Conservation (phyloP, 2,797 vertebrate genomes). For the Spinibarbus caldwelli region DNA sequence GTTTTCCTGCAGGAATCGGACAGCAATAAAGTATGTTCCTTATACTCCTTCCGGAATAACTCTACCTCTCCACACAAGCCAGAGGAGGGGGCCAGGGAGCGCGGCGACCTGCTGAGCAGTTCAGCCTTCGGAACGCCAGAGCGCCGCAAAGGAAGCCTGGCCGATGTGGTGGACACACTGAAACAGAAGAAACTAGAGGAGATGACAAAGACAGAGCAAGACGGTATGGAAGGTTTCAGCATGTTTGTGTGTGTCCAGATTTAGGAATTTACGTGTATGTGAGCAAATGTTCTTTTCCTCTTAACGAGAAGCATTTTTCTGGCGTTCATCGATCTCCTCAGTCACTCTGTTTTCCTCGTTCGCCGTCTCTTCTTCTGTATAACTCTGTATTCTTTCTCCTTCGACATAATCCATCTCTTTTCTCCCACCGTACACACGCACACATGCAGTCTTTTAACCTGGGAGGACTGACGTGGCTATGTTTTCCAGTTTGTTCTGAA, state of each 20-base stretch:
- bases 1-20: constrained; percentile 93
- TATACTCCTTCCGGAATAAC: constrained; percentile 99
- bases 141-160: constrained; percentile 98
- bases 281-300: constrained; percentile 39
- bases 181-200: constrained; percentile 99
- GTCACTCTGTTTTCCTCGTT: constrained; percentile 40
- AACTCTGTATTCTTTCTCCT: constrained; percentile 28
- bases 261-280: constrained; percentile 50
- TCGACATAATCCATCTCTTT: constrained; percentile 47
- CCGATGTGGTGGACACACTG: constrained; percentile 98
- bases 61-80: constrained; percentile 99
- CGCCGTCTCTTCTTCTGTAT: neutral
- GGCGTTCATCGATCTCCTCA: constrained; percentile 42
- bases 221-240: constrained; percentile 81
- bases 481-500: constrained; percentile 84
- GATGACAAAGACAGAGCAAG: constrained; percentile 98
- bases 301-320: constrained; percentile 29
- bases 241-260: constrained; percentile 50
- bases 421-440: constrained; percentile 41
- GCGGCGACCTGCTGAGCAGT: constrained; percentile 92
- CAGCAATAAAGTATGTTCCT: constrained; percentile 99
- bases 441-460: constrained; percentile 47
- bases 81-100: constrained; percentile 97
- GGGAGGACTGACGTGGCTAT: constrained; percentile 76
- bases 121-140: constrained; percentile 97